A percentile compares a stretch with the other conserved stretches of the same genome.
Evolutionary conservation across 2,888 invertebrate genomes (phyloP).

Genomic region (Dicroscelio sp.): DNA sequence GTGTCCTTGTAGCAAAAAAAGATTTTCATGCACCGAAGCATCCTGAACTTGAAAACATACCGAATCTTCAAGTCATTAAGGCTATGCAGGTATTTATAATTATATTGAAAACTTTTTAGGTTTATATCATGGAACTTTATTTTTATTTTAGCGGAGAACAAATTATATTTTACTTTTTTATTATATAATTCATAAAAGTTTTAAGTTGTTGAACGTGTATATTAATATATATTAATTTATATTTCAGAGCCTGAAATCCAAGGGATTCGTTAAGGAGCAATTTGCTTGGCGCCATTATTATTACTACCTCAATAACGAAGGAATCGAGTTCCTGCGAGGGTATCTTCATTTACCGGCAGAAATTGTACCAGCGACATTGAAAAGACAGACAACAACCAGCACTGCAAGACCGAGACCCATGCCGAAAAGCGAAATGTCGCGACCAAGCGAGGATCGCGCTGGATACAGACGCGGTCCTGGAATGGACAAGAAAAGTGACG

Average conservation of each 20-base stretch:
- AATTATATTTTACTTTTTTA: no score
- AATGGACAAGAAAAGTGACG: slow-evolving; percentile 98
- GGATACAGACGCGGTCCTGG: slow-evolving; percentile 96
- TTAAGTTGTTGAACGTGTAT: no score
- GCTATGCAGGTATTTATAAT: no score
- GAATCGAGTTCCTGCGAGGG: slow-evolving; percentile 98
- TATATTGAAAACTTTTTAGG: no score
- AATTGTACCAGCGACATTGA: slow-evolving; percentile 99
- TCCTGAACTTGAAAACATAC: slow-evolving; percentile 97
- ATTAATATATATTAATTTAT: no score
- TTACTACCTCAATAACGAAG: slow-evolving; percentile 99
- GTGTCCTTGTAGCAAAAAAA: slow-evolving; percentile 99
- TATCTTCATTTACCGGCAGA: slow-evolving; percentile 99
- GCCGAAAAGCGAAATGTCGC: slow-evolving; percentile 94
- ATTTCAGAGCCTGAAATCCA: slow-evolving; percentile 97
- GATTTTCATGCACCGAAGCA: slow-evolving; percentile 99
- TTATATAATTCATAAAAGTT: no score
- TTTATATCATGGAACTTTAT: no score
- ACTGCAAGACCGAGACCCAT: slow-evolving; percentile 96
- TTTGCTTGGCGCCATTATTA: slow-evolving; percentile 99
- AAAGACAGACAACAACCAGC: slow-evolving; percentile 98
- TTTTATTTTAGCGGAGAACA: no score
- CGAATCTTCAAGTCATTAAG: slow-evolving; percentile 99
- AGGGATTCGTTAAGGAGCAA: slow-evolving; percentile 99
- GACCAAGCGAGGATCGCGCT: slow-evolving; percentile 96